phyloP scores from a whole-genome alignment of 2,113 vertebrate genomes.

The Ovis aries region DNA sequence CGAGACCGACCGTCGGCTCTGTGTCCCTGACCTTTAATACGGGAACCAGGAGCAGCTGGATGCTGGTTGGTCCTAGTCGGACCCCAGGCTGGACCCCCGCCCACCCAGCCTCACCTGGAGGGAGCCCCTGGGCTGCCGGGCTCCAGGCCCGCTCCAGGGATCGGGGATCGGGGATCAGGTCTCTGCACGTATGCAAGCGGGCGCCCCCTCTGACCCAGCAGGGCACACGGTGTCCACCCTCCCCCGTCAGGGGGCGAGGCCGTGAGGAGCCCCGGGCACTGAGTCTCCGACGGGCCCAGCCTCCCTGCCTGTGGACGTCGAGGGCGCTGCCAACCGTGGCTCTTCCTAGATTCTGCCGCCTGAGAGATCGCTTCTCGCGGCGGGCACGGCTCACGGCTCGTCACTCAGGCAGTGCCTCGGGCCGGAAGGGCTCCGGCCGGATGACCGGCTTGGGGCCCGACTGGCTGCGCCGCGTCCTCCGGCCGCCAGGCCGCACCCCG shows the following conservation, averaged over 20 bases:
- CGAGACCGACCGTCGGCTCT: background rate
- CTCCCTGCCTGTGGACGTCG: too few relatives aligned
- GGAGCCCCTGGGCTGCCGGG: background rate
- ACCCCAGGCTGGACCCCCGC: background rate
- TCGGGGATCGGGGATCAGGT: too few relatives aligned
- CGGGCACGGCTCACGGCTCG: background rate
- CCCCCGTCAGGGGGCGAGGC: background rate
- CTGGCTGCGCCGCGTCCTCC: accelerated
- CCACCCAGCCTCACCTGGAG: background rate
- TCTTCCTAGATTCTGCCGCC: background rate
- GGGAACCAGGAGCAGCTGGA: background rate
- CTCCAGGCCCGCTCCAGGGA: background rate
- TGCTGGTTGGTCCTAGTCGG: background rate
- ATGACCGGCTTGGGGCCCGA: background rate
- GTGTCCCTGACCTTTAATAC: accelerated
- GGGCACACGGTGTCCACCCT: background rate
- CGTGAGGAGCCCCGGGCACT: background rate
- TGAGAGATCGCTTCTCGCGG: background rate
- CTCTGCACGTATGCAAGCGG: background rate
- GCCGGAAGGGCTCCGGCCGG: background rate
- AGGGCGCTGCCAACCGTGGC: background rate
- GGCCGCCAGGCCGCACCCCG: background rate
- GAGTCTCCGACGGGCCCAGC: accelerated
- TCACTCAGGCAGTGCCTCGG: background rate
- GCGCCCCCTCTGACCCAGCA: background rate